Evolutionary conservation across 2,888 invertebrate species (phyloP).

Genomic region (Torymus tubicola): DNA sequence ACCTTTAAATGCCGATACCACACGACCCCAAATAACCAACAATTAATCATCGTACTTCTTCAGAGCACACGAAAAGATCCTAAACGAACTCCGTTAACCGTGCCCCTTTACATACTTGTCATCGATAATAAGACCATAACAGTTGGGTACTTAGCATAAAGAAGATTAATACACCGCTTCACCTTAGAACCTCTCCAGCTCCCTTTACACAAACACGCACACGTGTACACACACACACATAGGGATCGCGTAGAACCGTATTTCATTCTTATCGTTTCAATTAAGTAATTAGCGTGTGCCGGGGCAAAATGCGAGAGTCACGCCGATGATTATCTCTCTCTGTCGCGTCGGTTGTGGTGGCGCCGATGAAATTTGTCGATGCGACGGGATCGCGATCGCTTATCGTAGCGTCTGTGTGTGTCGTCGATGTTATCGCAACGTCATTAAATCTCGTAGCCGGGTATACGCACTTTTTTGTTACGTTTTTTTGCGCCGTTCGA

Average conservation of each 20-base stretch:
- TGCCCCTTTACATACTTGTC: slow-evolving; percentile 14
- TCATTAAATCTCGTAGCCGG: slow-evolving; percentile 27
- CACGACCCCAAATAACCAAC: too few species aligned
- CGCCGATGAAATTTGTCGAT: too few species aligned
- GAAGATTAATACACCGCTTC: slow-evolving; percentile 44
- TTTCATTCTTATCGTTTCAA: slow-evolving; percentile 51
- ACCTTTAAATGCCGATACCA: too few species aligned
- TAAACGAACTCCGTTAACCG: too few species aligned
- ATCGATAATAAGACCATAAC: slow-evolving; percentile 36
- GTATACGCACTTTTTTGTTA: slow-evolving; percentile 8
- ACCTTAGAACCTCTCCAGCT: neutral
- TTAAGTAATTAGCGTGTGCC: slow-evolving; percentile 50
- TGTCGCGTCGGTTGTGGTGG: neutral
- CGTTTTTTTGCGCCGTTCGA: neutral
- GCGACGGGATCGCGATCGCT: slow-evolving; percentile 26
- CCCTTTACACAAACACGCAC: neutral
- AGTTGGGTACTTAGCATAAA: slow-evolving; percentile 17
- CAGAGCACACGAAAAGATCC: too few species aligned
- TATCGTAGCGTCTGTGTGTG: slow-evolving; percentile 17
- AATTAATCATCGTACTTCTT: too few species aligned
- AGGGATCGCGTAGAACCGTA: neutral
- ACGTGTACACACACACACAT: neutral
- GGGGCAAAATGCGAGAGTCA: slow-evolving; percentile 22
- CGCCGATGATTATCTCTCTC: slow-evolving; percentile 40
- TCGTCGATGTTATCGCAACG: slow-evolving; percentile 9